Evolutionary conservation across 1,140 invertebrate species (phyloP), one percentile per base, ranked within the genome.

Genomic region (Popillia japonica): DNA sequence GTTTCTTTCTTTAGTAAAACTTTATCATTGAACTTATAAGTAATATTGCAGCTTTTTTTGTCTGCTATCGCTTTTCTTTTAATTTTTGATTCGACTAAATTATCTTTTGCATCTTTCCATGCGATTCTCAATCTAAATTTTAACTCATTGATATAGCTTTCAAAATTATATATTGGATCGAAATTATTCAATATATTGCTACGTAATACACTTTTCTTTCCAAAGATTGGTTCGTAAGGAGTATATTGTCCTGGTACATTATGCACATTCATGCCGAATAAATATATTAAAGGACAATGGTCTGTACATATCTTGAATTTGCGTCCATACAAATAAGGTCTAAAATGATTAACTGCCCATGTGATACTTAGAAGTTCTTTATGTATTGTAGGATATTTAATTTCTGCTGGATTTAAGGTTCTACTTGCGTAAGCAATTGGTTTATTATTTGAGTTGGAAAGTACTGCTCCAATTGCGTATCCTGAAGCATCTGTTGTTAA

Each of bases 381-480:
- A 80, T 90, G 88, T 22, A 83, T 86, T 3, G 20, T 78, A 44
- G 27, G 6, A 75, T 77, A 77, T 17, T 22, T 74, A 44, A 40
- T 27, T 48, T 77, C 40, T 9, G 75, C n/a, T 76, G 77, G 42
- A 72, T 79, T 74, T 14, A 81, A 81, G 2, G 80, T 74, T 79
- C 81, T 83, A 78, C 87, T 87, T 10, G 86, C 87, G 82, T 87
- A 89, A 10, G 83, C 83, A 22, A 82, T 78, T 83, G 83, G 48
- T 79, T 59, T 79, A 75, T 79, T 42, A 61, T 81, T 76, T 34
- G 27, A 44, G 55, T 82, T 82, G 27, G 78, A 79, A 48, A 86
- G 64, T 14, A 82, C 78, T 22, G 83, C n/a, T n/a, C n/a, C n/a
- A n/a, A n/a, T n/a, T n/a, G n/a, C n/a, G n/a, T n/a, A n/a, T n/a